Percentiles rank a stretch among this genome's conserved stretches.
These are phyloP conservation scores for Helicoverpa armigera DNA, from an alignment of 1,140 invertebrate species.

Conservation along the genomic window DNA sequence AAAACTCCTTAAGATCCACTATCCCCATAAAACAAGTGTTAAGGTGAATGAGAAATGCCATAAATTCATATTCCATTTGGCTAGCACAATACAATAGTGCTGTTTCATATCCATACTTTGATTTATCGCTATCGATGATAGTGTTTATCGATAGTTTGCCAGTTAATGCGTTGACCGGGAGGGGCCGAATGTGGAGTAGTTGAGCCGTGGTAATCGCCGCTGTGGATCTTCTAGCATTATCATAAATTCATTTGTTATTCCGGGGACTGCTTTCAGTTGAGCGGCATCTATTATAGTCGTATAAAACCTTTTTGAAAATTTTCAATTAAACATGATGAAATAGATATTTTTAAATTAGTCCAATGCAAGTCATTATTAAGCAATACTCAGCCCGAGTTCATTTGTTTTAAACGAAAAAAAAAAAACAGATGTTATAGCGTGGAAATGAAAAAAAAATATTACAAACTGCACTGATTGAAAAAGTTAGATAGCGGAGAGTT, in stretches of 20 bases:
- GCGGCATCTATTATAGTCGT: too few relatives aligned
- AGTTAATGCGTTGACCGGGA: neutral
- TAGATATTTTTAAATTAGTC: too few relatives aligned
- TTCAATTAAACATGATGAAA: too few relatives aligned
- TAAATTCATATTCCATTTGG: constrained; percentile 50
- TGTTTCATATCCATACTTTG: constrained; percentile 8
- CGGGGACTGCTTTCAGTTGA: too few relatives aligned
- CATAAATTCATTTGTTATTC: too few relatives aligned
- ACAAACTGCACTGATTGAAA: neutral
- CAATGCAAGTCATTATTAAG: too few relatives aligned
- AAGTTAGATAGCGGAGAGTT: constrained; percentile 13
- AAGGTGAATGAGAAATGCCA: constrained; percentile 21
- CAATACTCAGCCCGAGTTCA: too few relatives aligned
- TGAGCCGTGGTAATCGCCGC: neutral
- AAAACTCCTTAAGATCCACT: neutral
- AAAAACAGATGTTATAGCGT: neutral
- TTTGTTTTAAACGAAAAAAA: neutral
- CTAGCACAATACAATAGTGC: constrained; percentile 32
- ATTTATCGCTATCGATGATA: constrained; percentile 26
- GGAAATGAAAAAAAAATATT: neutral
- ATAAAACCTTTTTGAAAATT: too few relatives aligned
- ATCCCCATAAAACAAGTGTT: constrained; percentile 22
- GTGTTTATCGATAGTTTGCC: neutral
- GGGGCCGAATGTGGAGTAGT: too few relatives aligned
- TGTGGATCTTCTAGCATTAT: too few relatives aligned